A percentile compares a stretch with the other conserved stretches of the same genome.
phyloP scores from a whole-genome alignment of 1,140 invertebrate species.

The Orius insidiosus region DNA sequence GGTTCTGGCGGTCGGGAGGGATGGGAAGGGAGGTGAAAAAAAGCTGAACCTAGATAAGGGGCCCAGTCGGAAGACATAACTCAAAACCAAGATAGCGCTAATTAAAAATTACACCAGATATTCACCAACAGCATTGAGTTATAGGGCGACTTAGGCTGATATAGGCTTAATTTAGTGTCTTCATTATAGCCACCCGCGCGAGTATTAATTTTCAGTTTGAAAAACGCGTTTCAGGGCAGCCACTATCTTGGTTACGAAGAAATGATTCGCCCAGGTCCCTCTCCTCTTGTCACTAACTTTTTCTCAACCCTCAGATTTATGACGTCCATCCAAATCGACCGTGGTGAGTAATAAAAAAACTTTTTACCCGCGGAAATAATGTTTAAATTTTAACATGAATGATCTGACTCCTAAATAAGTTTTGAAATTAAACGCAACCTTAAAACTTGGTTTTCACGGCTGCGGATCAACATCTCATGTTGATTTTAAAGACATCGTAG shows the following conservation, averaged over 20 bases:
- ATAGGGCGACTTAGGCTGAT: conserved; percentile 11
- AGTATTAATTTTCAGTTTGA: conserved; percentile 12
- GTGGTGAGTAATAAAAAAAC: no score
- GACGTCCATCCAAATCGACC: no score
- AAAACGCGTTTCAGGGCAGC: conserved; percentile 9
- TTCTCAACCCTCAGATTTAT: no score
- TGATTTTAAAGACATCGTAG: background rate
- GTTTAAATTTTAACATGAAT: no score
- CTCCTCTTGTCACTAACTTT: no score
- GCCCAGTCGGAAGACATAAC: conserved; percentile 15
- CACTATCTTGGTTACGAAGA: conserved; percentile 8
- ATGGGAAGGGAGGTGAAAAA: conserved; percentile 6
- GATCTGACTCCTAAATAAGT: no score
- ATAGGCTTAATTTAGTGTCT: conserved; percentile 16
- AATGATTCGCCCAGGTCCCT: background rate
- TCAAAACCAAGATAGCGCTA: conserved; percentile 16
- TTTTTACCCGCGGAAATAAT: no score
- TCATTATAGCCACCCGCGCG: conserved; percentile 11
- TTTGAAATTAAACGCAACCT: no score
- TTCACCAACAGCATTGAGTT: conserved; percentile 14
- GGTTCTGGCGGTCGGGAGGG: background rate
- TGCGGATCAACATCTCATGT: no score
- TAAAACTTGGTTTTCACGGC: no score
- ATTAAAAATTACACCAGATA: conserved; percentile 19
- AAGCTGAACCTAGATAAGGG: conserved; percentile 11